A percentile compares a stretch with the other conserved stretches of the same genome.
These are phyloP conservation scores for Actinostola sp. DNA, from an alignment of 92 coral and sea anemone genomes.

Conservation along the genomic window DNA sequence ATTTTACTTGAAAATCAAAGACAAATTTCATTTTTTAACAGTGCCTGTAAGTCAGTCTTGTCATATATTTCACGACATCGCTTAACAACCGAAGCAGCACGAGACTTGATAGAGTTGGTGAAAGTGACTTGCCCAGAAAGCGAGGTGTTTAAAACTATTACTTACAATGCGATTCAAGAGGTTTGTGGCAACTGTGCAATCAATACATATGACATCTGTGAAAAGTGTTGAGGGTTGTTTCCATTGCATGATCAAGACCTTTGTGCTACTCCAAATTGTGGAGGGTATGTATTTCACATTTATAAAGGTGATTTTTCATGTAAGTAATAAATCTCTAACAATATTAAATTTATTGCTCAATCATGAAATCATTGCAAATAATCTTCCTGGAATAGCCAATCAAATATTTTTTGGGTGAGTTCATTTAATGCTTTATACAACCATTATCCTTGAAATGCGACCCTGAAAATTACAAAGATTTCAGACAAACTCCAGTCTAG, in stretches of 20 bases:
- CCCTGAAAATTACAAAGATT: no score
- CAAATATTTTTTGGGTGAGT: no score
- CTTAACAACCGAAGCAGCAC: slow-evolving; percentile 51
- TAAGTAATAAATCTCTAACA: no score
- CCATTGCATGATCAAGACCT: slow-evolving; percentile 3
- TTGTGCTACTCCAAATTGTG: slow-evolving; percentile 49
- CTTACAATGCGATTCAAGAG: slow-evolving; percentile 24
- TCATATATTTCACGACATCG: slow-evolving; percentile 54
- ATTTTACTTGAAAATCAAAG: neutral
- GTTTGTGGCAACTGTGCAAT: slow-evolving; percentile 54
- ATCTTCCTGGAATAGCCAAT: no score
- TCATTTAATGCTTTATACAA: no score
- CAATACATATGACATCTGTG: slow-evolving; percentile 41
- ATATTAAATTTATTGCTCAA: no score
- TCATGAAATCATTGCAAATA: no score
- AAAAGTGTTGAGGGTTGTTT: slow-evolving; percentile 43
- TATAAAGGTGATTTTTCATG: no score
- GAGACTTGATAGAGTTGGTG: slow-evolving; percentile 42
- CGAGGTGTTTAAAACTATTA: slow-evolving; percentile 28
- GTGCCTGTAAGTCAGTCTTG: slow-evolving; percentile 50
- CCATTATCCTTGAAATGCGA: no score
- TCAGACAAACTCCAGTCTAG: no score
- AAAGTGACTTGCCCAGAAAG: slow-evolving; percentile 40
- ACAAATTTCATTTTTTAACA: slow-evolving; percentile 18
- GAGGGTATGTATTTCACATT: slow-evolving; percentile 38